phyloP scores from a whole-genome alignment of 1,140 invertebrate genomes.

The Anastrepha ludens region DNA sequence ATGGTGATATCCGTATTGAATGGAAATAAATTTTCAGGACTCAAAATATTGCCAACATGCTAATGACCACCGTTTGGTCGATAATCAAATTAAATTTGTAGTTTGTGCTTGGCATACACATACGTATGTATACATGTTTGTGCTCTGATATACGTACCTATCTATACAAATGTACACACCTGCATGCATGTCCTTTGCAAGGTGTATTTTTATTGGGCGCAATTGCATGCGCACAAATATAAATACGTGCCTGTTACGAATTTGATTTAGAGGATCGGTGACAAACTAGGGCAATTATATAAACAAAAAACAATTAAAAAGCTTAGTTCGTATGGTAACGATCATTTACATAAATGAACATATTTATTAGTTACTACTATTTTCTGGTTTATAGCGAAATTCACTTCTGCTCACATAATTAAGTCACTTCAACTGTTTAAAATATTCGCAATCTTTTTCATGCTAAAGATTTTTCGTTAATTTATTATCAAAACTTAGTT shows the following conservation, averaged over 20 bases:
- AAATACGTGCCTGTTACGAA: not conserved
- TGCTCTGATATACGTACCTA: not conserved
- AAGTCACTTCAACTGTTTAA: no score
- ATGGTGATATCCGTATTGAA: constrained; percentile 61
- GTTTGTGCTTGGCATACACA: not conserved
- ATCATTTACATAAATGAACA: no score
- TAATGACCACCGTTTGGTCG: constrained; percentile 74
- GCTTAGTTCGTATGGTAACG: no score
- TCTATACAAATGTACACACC: not conserved
- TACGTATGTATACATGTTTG: not conserved
- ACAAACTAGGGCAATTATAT: no score
- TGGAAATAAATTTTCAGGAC: constrained; percentile 55
- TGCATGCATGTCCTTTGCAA: not conserved
- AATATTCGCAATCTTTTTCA: no score
- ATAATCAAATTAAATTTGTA: constrained; percentile 71
- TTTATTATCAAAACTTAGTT: no score
- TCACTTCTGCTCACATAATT: no score
- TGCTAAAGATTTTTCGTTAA: no score
- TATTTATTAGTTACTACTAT: no score
- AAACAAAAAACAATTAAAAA: no score
- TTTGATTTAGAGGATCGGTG: not conserved
- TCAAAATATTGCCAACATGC: constrained; percentile 54
- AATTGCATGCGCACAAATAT: not conserved
- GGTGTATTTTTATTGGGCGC: not conserved
- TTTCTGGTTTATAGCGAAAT: no score